Conservation (phyloP, 2,888 invertebrate species). For the Argynnis bischoffii region DNA sequence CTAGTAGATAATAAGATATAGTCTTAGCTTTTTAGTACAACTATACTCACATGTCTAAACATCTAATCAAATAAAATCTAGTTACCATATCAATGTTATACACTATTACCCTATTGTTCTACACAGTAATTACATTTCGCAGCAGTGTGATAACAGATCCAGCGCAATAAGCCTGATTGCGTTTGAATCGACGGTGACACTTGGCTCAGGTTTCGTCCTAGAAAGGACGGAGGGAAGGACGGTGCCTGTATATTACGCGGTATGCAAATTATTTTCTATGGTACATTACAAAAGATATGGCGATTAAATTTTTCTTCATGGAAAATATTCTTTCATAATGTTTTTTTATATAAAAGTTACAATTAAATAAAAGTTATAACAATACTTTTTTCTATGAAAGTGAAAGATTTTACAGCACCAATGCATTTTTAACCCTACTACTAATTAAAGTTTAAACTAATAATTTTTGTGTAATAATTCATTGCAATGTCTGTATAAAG, state of each 20-base stretch:
- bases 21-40: neutral
- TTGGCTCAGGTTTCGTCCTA: conserved; percentile 59
- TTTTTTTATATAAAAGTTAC: too few species aligned
- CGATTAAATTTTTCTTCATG: neutral
- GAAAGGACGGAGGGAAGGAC: conserved; percentile 44
- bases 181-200: conserved; percentile 50
- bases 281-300: conserved; percentile 38
- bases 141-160: conserved; percentile 2
- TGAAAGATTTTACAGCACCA: too few species aligned
- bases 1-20: too few species aligned
- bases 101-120: conserved; percentile 3
- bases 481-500: too few species aligned
- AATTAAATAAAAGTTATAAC: too few species aligned
- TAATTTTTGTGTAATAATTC: too few species aligned
- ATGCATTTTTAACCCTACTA: too few species aligned
- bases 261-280: conserved; percentile 53
- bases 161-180: conserved; percentile 26
- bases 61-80: neutral
- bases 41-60: neutral
- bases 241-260: conserved; percentile 45
- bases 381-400: too few species aligned
- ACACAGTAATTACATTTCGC: conserved; percentile 6
- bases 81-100: neutral
- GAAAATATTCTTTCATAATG: neutral
- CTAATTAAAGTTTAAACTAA: too few species aligned